Evolutionary conservation across 2,888 invertebrate species (phyloP), one percentile per base, ranked within the genome.

Genomic region (Rutpela maculata): DNA sequence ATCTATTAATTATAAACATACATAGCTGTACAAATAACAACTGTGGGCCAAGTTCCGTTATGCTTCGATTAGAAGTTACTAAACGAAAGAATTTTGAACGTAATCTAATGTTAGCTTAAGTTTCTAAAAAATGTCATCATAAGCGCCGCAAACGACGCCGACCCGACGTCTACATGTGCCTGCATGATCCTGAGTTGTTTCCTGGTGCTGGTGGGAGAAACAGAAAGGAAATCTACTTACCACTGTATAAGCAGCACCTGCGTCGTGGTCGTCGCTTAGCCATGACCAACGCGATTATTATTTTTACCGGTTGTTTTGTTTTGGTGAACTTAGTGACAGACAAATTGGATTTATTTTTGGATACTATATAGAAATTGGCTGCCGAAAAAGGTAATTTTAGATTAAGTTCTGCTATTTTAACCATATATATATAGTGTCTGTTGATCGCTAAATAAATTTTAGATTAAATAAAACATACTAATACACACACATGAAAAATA

Each of bases 201-300:
- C 50, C 50, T 65, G 65, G 19, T 65, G 62, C 19, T 65, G 43
- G 65, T 43, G 65, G 65, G 43, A 65, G 65, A 43, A 18, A n/a
- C 65, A 43, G 38, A 50, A 50, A 50, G 50, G 50, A 15, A 50
- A 65, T 38, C 43, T 12, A 38, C 9, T 38, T 17, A 10, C 19
- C 15, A 15, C 35, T 63, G 11, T 31, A 63, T 15, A 63, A 31
- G 63, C 35, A 63, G n/a, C 17, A 63, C 63, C 63, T 62, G 35
- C n/a, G 63, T 63, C 35, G 63, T 31, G 10, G n/a, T 63, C 35
- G 63, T 63, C 35, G 31, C 35, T 35, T 31, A 63, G 17, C 63
- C n/a, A 63, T 63, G 63, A 63, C 26, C 35, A 63, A 35, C 31
- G 63, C n/a, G 63, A 35, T 10, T 63, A 12, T 31, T 35, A 35